Evolutionary conservation across 2,888 invertebrate genomes (phyloP).

Genomic region (Ditula angustiorana): DNA sequence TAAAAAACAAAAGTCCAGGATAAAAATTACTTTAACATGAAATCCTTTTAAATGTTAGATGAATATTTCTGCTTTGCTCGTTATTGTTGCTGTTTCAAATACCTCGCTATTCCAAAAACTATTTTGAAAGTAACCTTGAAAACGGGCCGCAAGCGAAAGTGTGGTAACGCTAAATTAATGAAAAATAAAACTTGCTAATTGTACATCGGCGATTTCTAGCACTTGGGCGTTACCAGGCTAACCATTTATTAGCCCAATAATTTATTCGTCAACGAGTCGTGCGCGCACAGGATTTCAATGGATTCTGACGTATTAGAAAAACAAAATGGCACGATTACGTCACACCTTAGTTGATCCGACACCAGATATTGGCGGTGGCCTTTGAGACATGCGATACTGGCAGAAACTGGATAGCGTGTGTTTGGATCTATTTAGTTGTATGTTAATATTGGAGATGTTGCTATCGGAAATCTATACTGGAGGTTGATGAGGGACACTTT

Average conservation of each 20-base stretch:
- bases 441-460: background rate
- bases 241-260: constrained; percentile 26
- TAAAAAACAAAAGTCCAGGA: too few relatives aligned
- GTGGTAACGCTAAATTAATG: constrained; percentile 27
- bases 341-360: constrained; percentile 22
- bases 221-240: constrained; percentile 2
- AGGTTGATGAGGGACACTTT: constrained; percentile 2
- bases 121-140: constrained; percentile 24
- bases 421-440: constrained; percentile 6
- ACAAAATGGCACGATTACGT: constrained; percentile 29
- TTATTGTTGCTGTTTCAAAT: background rate
- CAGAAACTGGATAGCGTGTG: constrained; percentile 23
- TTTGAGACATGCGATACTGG: constrained; percentile 31
- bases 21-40: too few relatives aligned
- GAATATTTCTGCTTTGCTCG: background rate
- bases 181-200: constrained; percentile 25
- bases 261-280: constrained; percentile 26
- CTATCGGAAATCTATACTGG: background rate
- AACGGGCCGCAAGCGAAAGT: constrained; percentile 23
- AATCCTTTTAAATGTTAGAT: too few relatives aligned
- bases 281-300: constrained; percentile 33
- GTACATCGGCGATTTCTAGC: constrained; percentile 16
- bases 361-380: constrained; percentile 24
- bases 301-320: constrained; percentile 33
- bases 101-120: background rate